Evolutionary conservation across 1,140 invertebrate species (phyloP).

Genomic region (Drosophila truncata): DNA sequence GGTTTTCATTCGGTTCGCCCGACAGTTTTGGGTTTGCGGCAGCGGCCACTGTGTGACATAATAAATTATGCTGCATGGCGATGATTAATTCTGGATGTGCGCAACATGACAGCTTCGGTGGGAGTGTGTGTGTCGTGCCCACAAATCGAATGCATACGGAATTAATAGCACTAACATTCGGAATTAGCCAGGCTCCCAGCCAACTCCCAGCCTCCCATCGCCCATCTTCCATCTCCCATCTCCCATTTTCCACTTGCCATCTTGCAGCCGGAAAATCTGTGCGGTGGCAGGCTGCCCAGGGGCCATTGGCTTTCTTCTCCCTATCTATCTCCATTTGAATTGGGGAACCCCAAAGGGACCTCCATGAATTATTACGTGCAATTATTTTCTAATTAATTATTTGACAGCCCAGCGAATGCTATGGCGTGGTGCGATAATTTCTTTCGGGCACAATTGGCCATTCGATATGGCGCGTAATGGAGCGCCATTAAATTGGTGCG

Average conservation of each 20-base stretch:
- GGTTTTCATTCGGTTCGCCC: conserved; percentile 29
- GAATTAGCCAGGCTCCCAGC: conserved; percentile 45
- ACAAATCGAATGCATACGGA: conserved; percentile 77
- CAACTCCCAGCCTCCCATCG: not conserved
- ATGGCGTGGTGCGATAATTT: conserved; percentile 71
- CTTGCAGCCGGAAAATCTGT: conserved; percentile 55
- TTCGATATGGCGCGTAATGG: conserved; percentile 66
- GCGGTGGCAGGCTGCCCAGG: conserved; percentile 45
- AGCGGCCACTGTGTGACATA: conserved; percentile 74
- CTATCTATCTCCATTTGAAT: conserved; percentile 56
- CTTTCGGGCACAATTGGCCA: conserved; percentile 59
- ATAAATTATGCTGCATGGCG: conserved; percentile 81
- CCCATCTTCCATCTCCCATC: not conserved
- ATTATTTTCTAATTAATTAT: conserved; percentile 84
- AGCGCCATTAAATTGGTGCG: conserved; percentile 65
- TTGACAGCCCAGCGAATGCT: conserved; percentile 67
- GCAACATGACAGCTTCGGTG: conserved; percentile 60
- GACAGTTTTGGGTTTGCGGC: conserved; percentile 44
- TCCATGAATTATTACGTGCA: conserved; percentile 81
- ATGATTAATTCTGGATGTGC: conserved; percentile 79
- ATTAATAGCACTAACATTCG: conserved; percentile 50
- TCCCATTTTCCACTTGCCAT: not conserved
- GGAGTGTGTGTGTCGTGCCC: conserved; percentile 21
- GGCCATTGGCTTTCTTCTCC: conserved; percentile 52
- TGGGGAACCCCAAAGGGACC: conserved; percentile 26